Evolutionary conservation across 2,113 vertebrate genomes (phyloP).

Genomic region (Takifugu flavidus): DNA sequence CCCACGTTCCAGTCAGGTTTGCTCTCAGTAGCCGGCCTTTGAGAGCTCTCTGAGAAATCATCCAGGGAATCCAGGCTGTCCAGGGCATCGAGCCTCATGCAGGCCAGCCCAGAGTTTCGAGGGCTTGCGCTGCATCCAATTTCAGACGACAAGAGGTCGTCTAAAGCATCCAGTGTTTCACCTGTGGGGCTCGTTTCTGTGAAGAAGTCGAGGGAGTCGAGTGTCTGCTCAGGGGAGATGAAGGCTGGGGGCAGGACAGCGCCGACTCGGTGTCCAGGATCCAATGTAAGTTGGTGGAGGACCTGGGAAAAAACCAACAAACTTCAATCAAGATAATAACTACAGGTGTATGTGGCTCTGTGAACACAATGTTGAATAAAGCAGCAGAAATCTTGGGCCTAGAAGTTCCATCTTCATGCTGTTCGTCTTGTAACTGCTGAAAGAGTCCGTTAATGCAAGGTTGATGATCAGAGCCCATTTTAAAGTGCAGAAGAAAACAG

Average conservation of each 20-base stretch:
- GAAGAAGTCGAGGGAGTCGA: constrained; percentile 77
- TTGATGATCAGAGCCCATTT: too few relatives aligned
- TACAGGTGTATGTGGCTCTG: too few relatives aligned
- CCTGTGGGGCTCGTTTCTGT: constrained; percentile 17
- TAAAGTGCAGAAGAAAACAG: too few relatives aligned
- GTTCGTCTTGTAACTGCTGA: too few relatives aligned
- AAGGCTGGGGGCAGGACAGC: constrained; percentile 77
- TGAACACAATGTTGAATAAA: too few relatives aligned
- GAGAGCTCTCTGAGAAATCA: constrained; percentile 12
- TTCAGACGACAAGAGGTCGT: constrained; percentile 39
- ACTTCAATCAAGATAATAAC: not conserved
- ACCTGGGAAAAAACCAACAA: constrained; percentile 23
- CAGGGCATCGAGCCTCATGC: constrained; percentile 2
- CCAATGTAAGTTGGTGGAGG: constrained; percentile 39
- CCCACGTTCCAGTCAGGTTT: not conserved
- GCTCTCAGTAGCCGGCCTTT: not conserved
- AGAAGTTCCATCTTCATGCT: too few relatives aligned
- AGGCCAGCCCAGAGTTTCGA: not conserved
- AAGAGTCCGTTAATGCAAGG: too few relatives aligned
- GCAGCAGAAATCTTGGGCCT: too few relatives aligned
- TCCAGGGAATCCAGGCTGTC: constrained; percentile 48
- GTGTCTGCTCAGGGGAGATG: constrained; percentile 33
- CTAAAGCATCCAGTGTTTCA: constrained; percentile 48
- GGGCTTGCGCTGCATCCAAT: not conserved
- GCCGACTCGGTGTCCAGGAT: constrained; percentile 69